Conservation (phyloP, 2,797 vertebrate species). For the Perodicticus potto region DNA sequence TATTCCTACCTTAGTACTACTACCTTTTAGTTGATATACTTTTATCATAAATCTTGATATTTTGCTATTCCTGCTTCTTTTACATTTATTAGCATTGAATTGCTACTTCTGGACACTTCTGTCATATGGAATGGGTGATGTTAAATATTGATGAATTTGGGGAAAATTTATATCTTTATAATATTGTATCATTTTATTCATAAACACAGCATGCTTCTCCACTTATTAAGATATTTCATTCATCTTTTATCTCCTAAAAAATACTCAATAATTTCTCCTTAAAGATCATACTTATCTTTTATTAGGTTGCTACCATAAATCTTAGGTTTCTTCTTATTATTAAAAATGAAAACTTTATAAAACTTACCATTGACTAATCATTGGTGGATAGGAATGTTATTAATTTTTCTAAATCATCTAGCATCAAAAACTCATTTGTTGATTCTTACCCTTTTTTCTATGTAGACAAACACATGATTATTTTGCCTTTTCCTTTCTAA, state of each 20-base stretch:
- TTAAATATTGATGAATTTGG: background rate
- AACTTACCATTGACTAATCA: background rate
- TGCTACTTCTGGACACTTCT: background rate
- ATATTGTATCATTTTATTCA: background rate
- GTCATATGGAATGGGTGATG: background rate
- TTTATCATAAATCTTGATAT: background rate
- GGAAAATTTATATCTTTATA: background rate
- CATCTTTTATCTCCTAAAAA: background rate
- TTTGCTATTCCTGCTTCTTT: background rate
- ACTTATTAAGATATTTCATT: background rate
- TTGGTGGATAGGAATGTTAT: background rate
- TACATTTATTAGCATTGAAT: background rate
- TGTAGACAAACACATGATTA: background rate
- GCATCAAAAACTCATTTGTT: background rate
- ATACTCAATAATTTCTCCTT: background rate
- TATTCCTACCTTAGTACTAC: background rate
- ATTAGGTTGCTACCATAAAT: background rate
- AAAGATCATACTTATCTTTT: conserved; percentile 13
- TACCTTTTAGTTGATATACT: background rate
- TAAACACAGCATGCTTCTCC: background rate
- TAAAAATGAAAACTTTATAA: background rate
- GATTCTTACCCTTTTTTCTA: background rate
- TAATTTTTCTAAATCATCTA: background rate
- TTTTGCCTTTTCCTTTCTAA: background rate
- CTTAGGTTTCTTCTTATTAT: background rate